These are phyloP conservation scores for Puffinus mauretanicus DNA, from an alignment of 2,113 vertebrate genomes.

Conservation along the genomic window DNA sequence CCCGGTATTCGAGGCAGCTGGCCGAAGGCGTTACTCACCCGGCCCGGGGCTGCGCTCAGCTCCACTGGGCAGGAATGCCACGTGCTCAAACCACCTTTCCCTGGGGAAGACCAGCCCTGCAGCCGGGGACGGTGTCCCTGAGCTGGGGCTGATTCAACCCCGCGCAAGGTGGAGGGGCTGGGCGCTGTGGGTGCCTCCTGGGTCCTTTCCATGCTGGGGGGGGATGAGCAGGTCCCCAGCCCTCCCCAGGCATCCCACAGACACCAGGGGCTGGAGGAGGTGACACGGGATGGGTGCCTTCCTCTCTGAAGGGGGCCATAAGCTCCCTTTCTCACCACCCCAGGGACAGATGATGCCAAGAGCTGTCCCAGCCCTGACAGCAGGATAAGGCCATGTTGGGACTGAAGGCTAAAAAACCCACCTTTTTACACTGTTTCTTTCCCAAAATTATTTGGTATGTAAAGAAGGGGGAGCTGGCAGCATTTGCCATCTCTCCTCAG, in stretches of 20 bases:
- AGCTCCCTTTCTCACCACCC: neutral
- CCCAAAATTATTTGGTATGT: neutral
- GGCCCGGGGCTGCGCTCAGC: neutral
- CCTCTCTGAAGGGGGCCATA: neutral
- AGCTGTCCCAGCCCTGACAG: neutral
- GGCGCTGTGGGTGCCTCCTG: neutral
- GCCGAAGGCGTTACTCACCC: neutral
- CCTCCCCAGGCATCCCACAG: neutral
- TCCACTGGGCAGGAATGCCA: neutral
- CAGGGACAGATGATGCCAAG: neutral
- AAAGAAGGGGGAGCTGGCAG: neutral
- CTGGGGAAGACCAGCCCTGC: neutral
- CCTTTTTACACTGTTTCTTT: neutral
- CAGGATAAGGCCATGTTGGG: neutral
- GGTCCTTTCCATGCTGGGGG: neutral
- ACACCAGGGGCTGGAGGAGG: neutral
- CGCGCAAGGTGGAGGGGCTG: fast-evolving
- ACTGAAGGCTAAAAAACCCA: neutral
- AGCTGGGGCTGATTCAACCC: neutral
- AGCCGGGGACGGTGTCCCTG: neutral
- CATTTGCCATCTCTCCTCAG: neutral
- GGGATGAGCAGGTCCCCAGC: neutral
- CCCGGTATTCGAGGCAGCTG: neutral
- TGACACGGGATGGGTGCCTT: neutral
- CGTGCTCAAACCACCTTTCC: neutral